Evolutionary conservation across 1,140 invertebrate species (phyloP), one percentile per base, ranked within the genome.

Genomic region (Drosophila insularis): DNA sequence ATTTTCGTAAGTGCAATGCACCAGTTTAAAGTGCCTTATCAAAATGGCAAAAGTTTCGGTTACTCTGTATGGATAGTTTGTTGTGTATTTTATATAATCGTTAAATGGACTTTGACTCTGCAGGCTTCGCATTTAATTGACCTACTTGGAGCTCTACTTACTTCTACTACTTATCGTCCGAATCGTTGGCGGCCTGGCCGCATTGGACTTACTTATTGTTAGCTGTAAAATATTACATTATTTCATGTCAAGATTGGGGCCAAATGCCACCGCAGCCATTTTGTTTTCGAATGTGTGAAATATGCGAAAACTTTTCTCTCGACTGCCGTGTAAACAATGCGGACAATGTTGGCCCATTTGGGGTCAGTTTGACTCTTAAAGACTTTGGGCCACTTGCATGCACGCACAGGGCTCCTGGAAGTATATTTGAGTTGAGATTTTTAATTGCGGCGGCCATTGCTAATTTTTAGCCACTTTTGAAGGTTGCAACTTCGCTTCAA

Each of bases 181-280:
- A 67, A 78, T 78, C 75, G 63, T 17, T 13, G 6, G 17, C 32
- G 43, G 5, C 14, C 67, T 23, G 43, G 5, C 43, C 67, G 63
- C 67, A 68, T 66, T 73, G 74, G 68, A 75, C 68, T 78, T 86
- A 68, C 78, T 70, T 63, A 67, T 37, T 63, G 80, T 53, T 73
- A 17, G 69, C 65, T 89, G 76, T 84, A 89, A 89, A 89, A 89
- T 86, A 86, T 86, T 82, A 82, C 79, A 77, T 82, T 86, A 82
- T 79, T 82, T 74, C 82, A 76, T 87, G 75, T 66, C 69, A 40
- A 35, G 79, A 89, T 89, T 82, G 79, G 54, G 84, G 82, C 71
- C 76, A 69, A 19, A 14, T n/a, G 46, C 27, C 39, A 53, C 27
- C 39, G 58, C 67, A 65, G 78, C 79, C 82, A 81, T 77, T 85